Conservation (phyloP, 2,888 invertebrate genomes). For the Sphinx pinastri region DNA sequence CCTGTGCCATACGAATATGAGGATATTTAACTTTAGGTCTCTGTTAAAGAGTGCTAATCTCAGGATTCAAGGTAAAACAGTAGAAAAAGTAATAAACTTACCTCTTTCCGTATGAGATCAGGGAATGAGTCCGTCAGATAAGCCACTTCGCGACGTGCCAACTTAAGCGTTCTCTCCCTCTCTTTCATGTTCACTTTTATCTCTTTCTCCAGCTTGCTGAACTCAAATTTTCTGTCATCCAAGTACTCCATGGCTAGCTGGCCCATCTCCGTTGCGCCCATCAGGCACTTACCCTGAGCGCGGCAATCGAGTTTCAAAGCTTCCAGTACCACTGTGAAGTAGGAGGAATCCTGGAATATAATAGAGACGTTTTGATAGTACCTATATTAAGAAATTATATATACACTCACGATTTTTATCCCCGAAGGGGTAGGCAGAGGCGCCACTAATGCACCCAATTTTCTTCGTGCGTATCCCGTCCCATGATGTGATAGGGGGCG, state of each 20-base stretch:
- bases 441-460: no score
- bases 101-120: conserved; percentile 75
- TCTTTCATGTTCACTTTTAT: conserved; percentile 86
- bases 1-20: conserved; percentile 47
- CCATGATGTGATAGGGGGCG: no score
- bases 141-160: conserved; percentile 75
- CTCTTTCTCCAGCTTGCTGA: conserved; percentile 81
- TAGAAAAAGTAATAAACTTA: conserved; percentile 35
- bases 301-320: conserved; percentile 84
- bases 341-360: conserved; percentile 83
- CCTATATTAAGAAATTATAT: no score
- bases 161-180: conserved; percentile 81
- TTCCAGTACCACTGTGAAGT: conserved; percentile 85
- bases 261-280: conserved; percentile 86
- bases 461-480: no score
- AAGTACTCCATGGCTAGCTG: conserved; percentile 87
- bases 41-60: no score
- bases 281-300: conserved; percentile 85
- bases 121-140: conserved; percentile 75
- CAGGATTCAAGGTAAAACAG: no score
- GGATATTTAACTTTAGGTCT: neutral
- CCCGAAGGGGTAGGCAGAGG: no score
- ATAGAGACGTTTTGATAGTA: no score
- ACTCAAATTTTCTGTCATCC: conserved; percentile 85
- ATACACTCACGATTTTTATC: no score